Evolutionary conservation across 2,797 vertebrate genomes (phyloP).

Genomic region (Emydoidea blandingii): DNA sequence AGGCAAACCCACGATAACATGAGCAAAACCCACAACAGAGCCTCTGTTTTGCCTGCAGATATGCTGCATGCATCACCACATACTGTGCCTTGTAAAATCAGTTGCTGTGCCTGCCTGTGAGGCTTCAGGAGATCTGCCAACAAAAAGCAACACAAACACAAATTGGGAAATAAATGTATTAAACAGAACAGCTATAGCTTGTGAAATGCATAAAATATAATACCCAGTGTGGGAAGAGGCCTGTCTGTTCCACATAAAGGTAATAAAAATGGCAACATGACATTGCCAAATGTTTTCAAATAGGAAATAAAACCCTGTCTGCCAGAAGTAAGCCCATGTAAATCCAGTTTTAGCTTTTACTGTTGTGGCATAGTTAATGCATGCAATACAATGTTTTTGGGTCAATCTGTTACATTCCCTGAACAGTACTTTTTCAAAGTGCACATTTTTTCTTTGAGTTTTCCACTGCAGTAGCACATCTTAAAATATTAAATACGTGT

Average conservation of each 20-base stretch:
- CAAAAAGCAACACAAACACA: background rate
- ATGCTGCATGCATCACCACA: background rate
- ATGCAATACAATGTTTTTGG: background rate
- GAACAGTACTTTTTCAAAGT: background rate
- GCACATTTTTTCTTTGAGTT: background rate
- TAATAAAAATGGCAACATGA: background rate
- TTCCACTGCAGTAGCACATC: background rate
- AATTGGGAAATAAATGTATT: background rate
- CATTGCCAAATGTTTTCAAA: background rate
- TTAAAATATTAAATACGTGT: background rate
- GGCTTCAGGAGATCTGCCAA: background rate
- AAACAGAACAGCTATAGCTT: background rate
- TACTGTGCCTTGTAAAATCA: background rate
- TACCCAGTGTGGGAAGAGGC: background rate
- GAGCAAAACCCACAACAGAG: background rate
- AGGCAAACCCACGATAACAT: background rate
- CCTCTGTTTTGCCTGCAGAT: background rate
- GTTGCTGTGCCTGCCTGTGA: accelerated
- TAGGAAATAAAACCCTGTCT: background rate
- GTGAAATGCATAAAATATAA: background rate
- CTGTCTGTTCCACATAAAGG: background rate
- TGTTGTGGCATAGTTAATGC: background rate
- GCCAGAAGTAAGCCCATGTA: background rate
- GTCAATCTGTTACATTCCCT: background rate
- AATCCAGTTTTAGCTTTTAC: background rate